These are phyloP conservation scores for Julus scandinavius DNA, from an alignment of 2,888 invertebrate genomes.

Conservation along the genomic window DNA sequence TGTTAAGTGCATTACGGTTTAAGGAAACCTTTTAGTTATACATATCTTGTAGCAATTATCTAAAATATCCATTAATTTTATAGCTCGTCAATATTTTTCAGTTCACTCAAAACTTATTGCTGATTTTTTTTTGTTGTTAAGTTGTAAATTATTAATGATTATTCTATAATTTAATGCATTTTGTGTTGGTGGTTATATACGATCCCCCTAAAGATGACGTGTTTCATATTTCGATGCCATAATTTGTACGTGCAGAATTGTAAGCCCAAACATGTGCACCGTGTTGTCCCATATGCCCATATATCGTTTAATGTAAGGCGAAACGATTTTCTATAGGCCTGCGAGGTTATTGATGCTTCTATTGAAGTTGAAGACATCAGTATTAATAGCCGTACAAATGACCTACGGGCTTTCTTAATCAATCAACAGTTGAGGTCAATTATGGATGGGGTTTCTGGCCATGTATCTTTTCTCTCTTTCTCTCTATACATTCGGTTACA, in stretches of 20 bases:
- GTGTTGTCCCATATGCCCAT: background rate
- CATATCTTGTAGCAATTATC: no score
- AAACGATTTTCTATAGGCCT: background rate
- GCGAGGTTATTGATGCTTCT: background rate
- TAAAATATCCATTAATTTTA: no score
- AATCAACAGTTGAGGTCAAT: conserved; percentile 47
- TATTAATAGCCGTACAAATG: conserved; percentile 49
- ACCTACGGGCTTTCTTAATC: conserved; percentile 48
- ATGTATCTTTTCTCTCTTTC: background rate
- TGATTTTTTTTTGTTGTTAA: no score
- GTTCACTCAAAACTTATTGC: no score
- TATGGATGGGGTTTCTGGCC: conserved; percentile 29
- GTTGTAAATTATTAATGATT: no score
- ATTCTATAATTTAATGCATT: no score
- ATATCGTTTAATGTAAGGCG: background rate
- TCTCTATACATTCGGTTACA: background rate
- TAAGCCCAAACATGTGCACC: no score
- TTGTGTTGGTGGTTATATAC: no score
- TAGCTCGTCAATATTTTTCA: no score
- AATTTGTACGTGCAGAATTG: no score
- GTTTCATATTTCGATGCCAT: no score
- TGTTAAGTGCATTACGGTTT: background rate
- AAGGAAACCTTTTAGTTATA: background rate
- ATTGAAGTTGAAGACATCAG: conserved; percentile 39
- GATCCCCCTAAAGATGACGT: no score